Evolutionary conservation across 2,113 vertebrate genomes (phyloP).

Genomic region (Salvelinus namaycush): DNA sequence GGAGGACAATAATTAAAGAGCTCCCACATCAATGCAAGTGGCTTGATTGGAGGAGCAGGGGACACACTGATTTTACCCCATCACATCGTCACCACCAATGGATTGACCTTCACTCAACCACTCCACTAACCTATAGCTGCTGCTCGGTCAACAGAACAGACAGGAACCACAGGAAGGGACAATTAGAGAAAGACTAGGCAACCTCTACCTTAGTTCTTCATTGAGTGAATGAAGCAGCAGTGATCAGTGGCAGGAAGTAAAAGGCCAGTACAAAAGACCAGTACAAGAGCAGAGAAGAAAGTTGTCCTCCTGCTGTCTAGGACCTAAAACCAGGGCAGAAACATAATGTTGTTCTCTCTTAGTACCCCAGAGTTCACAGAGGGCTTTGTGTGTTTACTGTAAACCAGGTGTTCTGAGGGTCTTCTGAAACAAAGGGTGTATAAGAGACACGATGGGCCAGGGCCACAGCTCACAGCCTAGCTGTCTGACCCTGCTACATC

Average conservation of each 20-base stretch:
- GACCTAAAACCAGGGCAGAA: neutral
- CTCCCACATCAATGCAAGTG: slow-evolving; percentile 44
- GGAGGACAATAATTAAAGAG: slow-evolving; percentile 70
- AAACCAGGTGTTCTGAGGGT: neutral
- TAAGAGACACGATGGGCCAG: slow-evolving; percentile 36
- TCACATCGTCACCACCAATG: slow-evolving; percentile 36
- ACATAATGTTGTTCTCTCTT: neutral
- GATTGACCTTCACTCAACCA: slow-evolving; percentile 60
- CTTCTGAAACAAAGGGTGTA: slow-evolving; percentile 26
- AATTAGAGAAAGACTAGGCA: slow-evolving; percentile 32
- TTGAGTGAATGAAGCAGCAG: slow-evolving; percentile 7
- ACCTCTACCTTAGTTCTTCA: slow-evolving; percentile 17
- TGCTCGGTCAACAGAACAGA: too few relatives aligned
- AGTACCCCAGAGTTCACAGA: neutral
- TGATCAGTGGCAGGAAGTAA: slow-evolving; percentile 27
- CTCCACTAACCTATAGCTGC: too few relatives aligned
- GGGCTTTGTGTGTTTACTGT: neutral
- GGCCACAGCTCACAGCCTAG: slow-evolving; percentile 31
- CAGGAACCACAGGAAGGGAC: neutral
- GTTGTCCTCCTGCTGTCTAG: slow-evolving; percentile 23
- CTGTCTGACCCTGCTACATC: slow-evolving; percentile 19
- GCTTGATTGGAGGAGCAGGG: slow-evolving; percentile 55
- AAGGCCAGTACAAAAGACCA: slow-evolving; percentile 54
- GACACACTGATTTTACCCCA: slow-evolving; percentile 53
- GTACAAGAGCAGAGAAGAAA: slow-evolving; percentile 31